Evolutionary conservation across 2,888 invertebrate genomes (phyloP).

Genomic region (Ophion ellenae): DNA sequence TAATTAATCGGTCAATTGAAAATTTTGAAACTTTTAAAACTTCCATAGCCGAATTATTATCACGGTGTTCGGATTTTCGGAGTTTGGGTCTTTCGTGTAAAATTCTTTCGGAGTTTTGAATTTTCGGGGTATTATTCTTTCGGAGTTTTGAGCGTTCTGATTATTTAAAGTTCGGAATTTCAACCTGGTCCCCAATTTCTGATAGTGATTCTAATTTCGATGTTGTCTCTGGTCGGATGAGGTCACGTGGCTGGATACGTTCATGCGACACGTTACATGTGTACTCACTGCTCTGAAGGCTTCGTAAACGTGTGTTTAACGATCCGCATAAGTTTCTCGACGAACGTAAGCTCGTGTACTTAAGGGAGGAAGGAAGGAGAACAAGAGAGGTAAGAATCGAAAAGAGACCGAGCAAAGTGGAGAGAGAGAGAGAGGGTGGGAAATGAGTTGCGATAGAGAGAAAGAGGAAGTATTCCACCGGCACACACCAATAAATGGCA

Average conservation of each 20-base stretch:
- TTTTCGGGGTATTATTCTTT: no score
- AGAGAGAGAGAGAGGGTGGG: background rate
- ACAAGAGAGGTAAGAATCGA: background rate
- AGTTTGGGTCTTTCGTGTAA: no score
- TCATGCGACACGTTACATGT: conserved; percentile 38
- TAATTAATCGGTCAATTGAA: no score
- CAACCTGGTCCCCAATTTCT: background rate
- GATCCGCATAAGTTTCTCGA: conserved; percentile 51
- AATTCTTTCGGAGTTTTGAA: no score
- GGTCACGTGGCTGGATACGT: conserved; percentile 4
- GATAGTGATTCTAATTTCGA: background rate
- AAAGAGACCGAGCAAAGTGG: background rate
- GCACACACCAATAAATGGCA: conserved; percentile 55
- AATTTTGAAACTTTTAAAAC: no score
- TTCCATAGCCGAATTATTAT: no score
- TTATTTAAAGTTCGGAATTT: no score
- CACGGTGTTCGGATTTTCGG: no score
- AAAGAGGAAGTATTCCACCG: conserved; percentile 36
- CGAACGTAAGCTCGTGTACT: conserved; percentile 46
- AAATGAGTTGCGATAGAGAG: background rate
- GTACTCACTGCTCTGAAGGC: conserved; percentile 14
- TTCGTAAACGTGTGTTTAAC: conserved; percentile 29
- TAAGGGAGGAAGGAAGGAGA: conserved; percentile 18
- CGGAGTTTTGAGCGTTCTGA: no score
- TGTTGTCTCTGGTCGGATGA: background rate